phyloP scores from a whole-genome alignment of 2,797 vertebrate genomes.

The Enoplosus armatus region DNA sequence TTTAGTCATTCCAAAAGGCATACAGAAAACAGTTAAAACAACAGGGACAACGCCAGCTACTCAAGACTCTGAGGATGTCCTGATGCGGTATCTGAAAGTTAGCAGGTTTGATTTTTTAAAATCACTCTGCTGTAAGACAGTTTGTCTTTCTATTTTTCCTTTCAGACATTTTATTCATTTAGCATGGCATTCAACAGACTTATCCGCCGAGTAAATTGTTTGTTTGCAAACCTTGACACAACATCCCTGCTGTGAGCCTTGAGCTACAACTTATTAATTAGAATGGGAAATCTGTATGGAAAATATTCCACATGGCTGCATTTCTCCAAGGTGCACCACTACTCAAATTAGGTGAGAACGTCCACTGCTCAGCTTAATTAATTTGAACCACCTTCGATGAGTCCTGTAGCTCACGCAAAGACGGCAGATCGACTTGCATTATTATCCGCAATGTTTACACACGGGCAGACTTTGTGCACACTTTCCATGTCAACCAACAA shows the following conservation, averaged over 20 bases:
- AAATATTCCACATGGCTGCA: slow-evolving; percentile 49
- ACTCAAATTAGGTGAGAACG: slow-evolving; percentile 18
- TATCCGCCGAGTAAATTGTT: slow-evolving; percentile 42
- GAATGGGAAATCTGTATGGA: slow-evolving; percentile 40
- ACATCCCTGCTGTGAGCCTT: slow-evolving; percentile 35
- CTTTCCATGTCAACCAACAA: slow-evolving; percentile 11
- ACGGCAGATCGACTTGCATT: slow-evolving; percentile 31
- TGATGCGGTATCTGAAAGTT: slow-evolving; percentile 7
- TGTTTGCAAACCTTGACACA: slow-evolving; percentile 54
- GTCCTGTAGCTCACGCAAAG: slow-evolving; percentile 35
- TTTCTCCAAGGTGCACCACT: slow-evolving; percentile 51
- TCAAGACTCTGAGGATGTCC: neutral
- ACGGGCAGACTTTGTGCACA: slow-evolving; percentile 25
- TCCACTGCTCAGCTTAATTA: slow-evolving; percentile 55
- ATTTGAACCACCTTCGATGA: slow-evolving; percentile 54
- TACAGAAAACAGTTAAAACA: slow-evolving; percentile 14
- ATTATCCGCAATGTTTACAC: slow-evolving; percentile 59
- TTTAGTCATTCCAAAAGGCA: slow-evolving; percentile 15
- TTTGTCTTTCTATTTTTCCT: too few relatives aligned
- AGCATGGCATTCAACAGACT: slow-evolving; percentile 8
- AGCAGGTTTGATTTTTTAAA: slow-evolving; percentile 1
- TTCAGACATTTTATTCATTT: too few relatives aligned
- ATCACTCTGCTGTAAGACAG: slow-evolving; percentile 1
- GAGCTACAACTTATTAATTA: slow-evolving; percentile 57
- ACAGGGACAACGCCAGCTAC: neutral